Evolutionary conservation across 2,888 invertebrate species (phyloP).

Genomic region (Crepidodera aurea): DNA sequence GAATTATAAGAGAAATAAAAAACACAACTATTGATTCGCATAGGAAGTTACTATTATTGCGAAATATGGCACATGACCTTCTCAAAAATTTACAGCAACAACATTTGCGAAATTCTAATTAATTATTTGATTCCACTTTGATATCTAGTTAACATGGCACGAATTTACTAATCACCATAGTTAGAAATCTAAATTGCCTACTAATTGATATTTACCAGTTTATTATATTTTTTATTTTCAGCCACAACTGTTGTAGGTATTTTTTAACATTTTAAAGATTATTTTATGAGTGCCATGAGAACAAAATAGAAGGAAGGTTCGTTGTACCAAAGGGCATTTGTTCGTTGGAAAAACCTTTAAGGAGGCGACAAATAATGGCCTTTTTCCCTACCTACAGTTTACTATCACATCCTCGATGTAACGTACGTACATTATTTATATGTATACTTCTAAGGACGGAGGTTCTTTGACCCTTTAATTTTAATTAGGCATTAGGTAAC

Average conservation of each 20-base stretch:
- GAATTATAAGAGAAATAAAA: too few species aligned
- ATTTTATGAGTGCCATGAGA: too few species aligned
- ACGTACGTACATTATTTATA: not conserved
- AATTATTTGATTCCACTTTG: slow-evolving; percentile 1
- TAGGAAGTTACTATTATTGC: slow-evolving; percentile 2
- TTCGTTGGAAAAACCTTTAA: too few species aligned
- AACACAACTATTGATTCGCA: too few species aligned
- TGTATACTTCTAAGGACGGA: not conserved
- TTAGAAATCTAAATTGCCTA: not conserved
- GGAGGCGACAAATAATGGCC: too few species aligned
- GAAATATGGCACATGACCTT: slow-evolving; percentile 16
- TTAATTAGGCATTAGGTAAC: slow-evolving; percentile 15
- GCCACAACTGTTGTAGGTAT: too few species aligned
- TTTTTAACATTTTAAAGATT: too few species aligned
- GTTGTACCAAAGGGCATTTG: too few species aligned
- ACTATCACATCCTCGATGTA: not conserved
- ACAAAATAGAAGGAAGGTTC: too few species aligned
- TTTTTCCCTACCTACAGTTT: not conserved
- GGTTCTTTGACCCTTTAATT: slow-evolving; percentile 13
- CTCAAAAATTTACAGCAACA: not conserved
- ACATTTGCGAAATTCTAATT: slow-evolving; percentile 9
- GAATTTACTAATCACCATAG: not conserved
- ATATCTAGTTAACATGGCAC: slow-evolving; percentile 4
- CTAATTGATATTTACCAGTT: too few species aligned
- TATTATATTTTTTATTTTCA: too few species aligned